phyloP scores from a whole-genome alignment of 1,140 invertebrate genomes.

The Chymomyza costata region DNA sequence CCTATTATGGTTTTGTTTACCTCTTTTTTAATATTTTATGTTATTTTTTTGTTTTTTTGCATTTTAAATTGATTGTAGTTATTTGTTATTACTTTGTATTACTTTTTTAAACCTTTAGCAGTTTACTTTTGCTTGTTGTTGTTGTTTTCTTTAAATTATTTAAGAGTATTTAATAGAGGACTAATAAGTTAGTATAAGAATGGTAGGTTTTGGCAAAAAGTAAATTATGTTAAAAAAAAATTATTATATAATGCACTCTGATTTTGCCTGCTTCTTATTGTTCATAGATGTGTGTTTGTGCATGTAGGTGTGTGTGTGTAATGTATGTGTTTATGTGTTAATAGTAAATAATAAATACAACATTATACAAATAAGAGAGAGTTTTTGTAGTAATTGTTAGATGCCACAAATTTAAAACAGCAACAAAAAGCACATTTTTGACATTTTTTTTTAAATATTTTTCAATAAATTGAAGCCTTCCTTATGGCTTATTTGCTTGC shows the following conservation, averaged over 20 bases:
- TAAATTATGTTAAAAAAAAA: slow-evolving; percentile 61
- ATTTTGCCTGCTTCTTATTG: slow-evolving; percentile 29
- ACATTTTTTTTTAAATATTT: slow-evolving; percentile 5
- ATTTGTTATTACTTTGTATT: slow-evolving; percentile 26
- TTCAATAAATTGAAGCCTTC: slow-evolving; percentile 7
- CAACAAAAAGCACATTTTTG: slow-evolving; percentile 21
- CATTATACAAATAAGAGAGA: slow-evolving; percentile 64
- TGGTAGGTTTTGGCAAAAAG: slow-evolving; percentile 57
- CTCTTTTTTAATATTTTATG: background rate
- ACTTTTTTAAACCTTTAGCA: slow-evolving; percentile 9
- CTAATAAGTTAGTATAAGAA: slow-evolving; percentile 65
- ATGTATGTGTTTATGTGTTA: slow-evolving; percentile 20
- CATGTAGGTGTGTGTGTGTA: no score
- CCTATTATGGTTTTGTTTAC: slow-evolving; percentile 22
- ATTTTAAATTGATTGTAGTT: slow-evolving; percentile 36
- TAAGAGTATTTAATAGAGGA: slow-evolving; percentile 67
- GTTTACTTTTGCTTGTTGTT: slow-evolving; percentile 14
- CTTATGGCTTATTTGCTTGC: no score
- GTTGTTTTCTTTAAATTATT: slow-evolving; percentile 55
- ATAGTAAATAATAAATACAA: slow-evolving; percentile 61
- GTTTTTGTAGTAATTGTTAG: slow-evolving; percentile 18
- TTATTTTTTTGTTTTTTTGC: slow-evolving; percentile 18
- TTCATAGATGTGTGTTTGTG: no score
- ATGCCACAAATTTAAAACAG: slow-evolving; percentile 35
- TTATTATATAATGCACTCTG: slow-evolving; percentile 51